Conservation (phyloP, 2,113 vertebrate species). For the Hoplias malabaricus region DNA sequence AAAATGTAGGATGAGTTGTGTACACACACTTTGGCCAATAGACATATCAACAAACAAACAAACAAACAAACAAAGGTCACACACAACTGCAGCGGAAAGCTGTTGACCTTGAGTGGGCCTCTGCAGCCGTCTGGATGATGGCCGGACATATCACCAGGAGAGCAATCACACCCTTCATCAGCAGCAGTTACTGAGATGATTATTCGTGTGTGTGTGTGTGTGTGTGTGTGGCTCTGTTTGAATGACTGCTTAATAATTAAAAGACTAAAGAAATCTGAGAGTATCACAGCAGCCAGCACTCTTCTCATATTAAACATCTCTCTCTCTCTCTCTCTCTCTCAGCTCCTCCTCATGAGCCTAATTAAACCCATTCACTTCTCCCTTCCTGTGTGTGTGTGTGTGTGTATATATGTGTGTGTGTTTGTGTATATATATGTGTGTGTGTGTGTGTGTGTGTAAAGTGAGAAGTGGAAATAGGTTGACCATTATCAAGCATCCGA, state of each 20-base stretch:
- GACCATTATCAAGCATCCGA: conserved; percentile 51
- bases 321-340: neutral
- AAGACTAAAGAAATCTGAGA: conserved; percentile 53
- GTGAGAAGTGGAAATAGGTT: conserved; percentile 45
- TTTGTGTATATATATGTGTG: conserved; percentile 23
- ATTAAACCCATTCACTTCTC: neutral
- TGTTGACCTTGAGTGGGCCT: neutral
- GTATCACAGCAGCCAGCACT: conserved; percentile 10
- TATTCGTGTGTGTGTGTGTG: neutral
- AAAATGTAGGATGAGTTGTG: too few species aligned
- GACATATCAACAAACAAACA: neutral
- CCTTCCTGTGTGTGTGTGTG: neutral
- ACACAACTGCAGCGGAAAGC: neutral
- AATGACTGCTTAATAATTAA: conserved; percentile 46
- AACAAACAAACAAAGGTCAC: neutral
- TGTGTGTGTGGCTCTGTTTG: conserved; percentile 29
- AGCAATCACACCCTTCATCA: neutral
- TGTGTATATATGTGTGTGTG: conserved; percentile 2
- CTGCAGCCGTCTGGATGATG: neutral
- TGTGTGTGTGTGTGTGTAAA: conserved; percentile 39
- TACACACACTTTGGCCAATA: too few species aligned
- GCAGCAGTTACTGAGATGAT: neutral
- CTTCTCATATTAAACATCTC: conserved; percentile 36
- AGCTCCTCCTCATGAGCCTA: neutral
- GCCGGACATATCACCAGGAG: neutral